A percentile compares a stretch with the other conserved stretches of the same genome.
phyloP scores from a whole-genome alignment of 2,888 invertebrate genomes.

The Tipula unca region DNA sequence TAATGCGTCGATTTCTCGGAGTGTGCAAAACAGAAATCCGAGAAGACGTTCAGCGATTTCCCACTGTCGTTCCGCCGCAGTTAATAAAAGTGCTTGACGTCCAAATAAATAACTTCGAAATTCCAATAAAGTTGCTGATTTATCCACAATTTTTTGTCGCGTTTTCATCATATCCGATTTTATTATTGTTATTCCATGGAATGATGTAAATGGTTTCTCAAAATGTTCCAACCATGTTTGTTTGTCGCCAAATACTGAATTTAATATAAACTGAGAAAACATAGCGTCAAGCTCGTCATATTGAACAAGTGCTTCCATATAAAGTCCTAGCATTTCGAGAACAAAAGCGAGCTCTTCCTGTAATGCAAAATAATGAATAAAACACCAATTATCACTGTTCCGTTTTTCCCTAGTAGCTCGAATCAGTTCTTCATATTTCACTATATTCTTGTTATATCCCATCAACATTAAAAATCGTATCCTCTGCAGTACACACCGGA shows the following conservation, averaged over 20 bases:
- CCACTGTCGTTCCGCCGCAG: conserved; percentile 65
- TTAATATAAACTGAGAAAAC: conserved; percentile 92
- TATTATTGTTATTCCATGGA: conserved; percentile 69
- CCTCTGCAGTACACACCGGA: conserved; percentile 75
- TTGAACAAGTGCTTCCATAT: conserved; percentile 90
- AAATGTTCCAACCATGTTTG: conserved; percentile 80
- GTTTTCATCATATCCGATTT: conserved; percentile 39
- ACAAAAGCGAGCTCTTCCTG: conserved; percentile 94
- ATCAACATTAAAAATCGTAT: conserved; percentile 74
- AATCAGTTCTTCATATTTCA: conserved; percentile 83
- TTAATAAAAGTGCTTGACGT: conserved; percentile 80
- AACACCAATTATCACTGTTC: conserved; percentile 88
- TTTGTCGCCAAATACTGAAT: conserved; percentile 81
- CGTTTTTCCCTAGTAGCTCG: conserved; percentile 81
- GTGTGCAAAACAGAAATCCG: conserved; percentile 81
- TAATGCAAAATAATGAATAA: conserved; percentile 87
- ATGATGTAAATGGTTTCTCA: conserved; percentile 66
- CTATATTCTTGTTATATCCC: conserved; percentile 77
- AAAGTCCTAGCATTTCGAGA: conserved; percentile 85
- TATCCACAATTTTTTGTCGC: conserved; percentile 34
- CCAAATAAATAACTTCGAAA: conserved; percentile 90
- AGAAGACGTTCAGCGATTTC: conserved; percentile 84
- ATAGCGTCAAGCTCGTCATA: conserved; percentile 96
- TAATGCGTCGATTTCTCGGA: conserved; percentile 73
- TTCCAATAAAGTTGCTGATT: conserved; percentile 66